Evolutionary conservation across 2,888 invertebrate species (phyloP), one percentile per base, ranked within the genome.

Genomic region (Adineta ricciae): DNA sequence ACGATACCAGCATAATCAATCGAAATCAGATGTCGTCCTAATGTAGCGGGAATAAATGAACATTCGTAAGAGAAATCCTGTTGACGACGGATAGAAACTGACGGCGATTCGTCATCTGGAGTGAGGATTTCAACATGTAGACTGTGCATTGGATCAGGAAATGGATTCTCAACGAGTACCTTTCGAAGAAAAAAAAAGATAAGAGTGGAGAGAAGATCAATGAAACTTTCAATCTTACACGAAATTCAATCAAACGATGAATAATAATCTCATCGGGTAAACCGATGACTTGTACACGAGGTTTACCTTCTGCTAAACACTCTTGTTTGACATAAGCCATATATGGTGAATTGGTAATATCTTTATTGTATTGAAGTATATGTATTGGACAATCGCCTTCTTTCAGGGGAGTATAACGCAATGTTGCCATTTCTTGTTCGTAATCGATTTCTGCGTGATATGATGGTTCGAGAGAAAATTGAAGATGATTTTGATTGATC

Each of bases 1-100:
- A 78, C 41, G n/a, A 78, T 78, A 24, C 41, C 41, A 41, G 41
- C 78, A 41, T 78, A 78, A 78, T 78, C 78, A 78, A 78, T 41
- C 3, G 41, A 41, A 24, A 78, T 38, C 14, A 41, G 19, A 78
- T 78, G n/a, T 41, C 41, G 21, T 41, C 78, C 38, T 78, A 78
- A 41, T 41, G 24, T 21, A 2, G 0, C 8, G 1, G 78, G 78
- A 38, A 41, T 78, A 78, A 41, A 78, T 41, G 78, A 78, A 32
- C 78, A 78, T 41, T 24, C 41, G 16, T 78, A 78, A 24, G 24
- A n/a, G 38, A 32, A 14, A 64, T 64, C 9, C 14, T 64, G n/a
- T n/a, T 14, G 64, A 64, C 32, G 64, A 64, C 27, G 19, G 19
- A 64, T 36, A 0, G 64, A 64, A 32, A 64, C 32, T 4, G 32